Base-by-base conservation (phyloP, 2,888 invertebrate species). In the Euphydryas editha region DNA sequence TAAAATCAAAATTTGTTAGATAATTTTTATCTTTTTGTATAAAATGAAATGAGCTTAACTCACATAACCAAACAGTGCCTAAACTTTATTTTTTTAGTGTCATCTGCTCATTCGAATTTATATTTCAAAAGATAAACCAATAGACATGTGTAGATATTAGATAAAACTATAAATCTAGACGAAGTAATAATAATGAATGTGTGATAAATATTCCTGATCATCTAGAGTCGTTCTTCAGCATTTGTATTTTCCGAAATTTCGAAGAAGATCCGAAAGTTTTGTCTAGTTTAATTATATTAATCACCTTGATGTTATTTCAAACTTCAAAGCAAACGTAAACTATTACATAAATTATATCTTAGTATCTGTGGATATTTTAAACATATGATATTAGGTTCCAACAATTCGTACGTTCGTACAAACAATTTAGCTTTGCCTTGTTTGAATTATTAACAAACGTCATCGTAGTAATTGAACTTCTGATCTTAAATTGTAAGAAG, bases 391-490 rank as follows among this genome's bases (percentile, higher is more conserved):
- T n/a, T n/a, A n/a, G n/a, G n/a, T n/a, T n/a, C n/a, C n/a, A n/a
- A n/a, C n/a, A n/a, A n/a, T n/a, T n/a, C n/a, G n/a, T n/a, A n/a
- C n/a, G n/a, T n/a, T n/a, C 18, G 47, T 47, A 47, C 47, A 17
- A 47, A 47, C 47, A 47, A 21, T 47, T 47, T 47, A 47, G 20
- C 47, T 47, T 47, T 47, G 47, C 47, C 47, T 13, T n/a, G 47
- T 47, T 13, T 20, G 47, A 20, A 47, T 11, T 47, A 11, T 18
- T 1, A 20, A 11, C 8, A 8, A 7, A 20, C 20, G 20, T 11
- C 18, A 20, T 47, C 11, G 20, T 4, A 11, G 18, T 20, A 18
- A 39, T 39, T 39, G n/a, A n/a, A n/a, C n/a, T n/a, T n/a, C n/a
- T n/a, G n/a, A n/a, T n/a, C n/a, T n/a, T n/a, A n/a, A n/a, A n/a